A percentile compares a stretch with the other conserved stretches of the same genome.
Evolutionary conservation across 1,140 invertebrate species (phyloP).

Genomic region (Drosophila azteca): DNA sequence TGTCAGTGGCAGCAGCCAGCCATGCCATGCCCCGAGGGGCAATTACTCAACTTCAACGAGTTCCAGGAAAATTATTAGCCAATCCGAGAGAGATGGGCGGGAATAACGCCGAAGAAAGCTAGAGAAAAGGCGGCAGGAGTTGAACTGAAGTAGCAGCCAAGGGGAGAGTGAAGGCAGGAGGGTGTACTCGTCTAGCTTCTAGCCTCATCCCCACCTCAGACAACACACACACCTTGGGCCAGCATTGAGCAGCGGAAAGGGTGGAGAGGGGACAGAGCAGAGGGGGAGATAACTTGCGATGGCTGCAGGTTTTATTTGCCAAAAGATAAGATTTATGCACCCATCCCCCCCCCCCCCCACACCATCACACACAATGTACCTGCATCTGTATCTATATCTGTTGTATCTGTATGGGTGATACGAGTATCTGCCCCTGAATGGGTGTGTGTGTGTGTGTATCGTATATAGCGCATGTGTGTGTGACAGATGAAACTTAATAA

Average conservation of each 20-base stretch:
- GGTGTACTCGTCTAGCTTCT: too few species aligned
- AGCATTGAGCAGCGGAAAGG: too few species aligned
- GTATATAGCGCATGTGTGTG: too few species aligned
- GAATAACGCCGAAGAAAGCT: too few species aligned
- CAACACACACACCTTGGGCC: too few species aligned
- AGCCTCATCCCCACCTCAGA: too few species aligned
- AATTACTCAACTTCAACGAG: conserved; percentile 69
- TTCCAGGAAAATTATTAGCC: conserved; percentile 55
- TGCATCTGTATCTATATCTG: too few species aligned
- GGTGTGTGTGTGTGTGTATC: not conserved
- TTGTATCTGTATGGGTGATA: too few species aligned
- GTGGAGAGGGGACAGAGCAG: too few species aligned
- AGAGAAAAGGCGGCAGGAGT: not conserved
- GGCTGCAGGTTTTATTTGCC: conserved; percentile 53
- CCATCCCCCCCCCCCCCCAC: conserved; percentile 5
- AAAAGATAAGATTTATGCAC: conserved; percentile 45
- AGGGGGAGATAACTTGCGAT: conserved; percentile 3
- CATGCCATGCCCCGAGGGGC: conserved; percentile 3
- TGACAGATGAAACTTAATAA: conserved; percentile 61
- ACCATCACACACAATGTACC: too few species aligned
- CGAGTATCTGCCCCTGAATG: too few species aligned
- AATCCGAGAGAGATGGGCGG: conserved; percentile 1
- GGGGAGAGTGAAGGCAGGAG: too few species aligned
- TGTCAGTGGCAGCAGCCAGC: conserved; percentile 5
- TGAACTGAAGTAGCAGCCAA: conserved; percentile 1